Conservation (phyloP, 2,113 vertebrate genomes). For the Apodemus sylvaticus region DNA sequence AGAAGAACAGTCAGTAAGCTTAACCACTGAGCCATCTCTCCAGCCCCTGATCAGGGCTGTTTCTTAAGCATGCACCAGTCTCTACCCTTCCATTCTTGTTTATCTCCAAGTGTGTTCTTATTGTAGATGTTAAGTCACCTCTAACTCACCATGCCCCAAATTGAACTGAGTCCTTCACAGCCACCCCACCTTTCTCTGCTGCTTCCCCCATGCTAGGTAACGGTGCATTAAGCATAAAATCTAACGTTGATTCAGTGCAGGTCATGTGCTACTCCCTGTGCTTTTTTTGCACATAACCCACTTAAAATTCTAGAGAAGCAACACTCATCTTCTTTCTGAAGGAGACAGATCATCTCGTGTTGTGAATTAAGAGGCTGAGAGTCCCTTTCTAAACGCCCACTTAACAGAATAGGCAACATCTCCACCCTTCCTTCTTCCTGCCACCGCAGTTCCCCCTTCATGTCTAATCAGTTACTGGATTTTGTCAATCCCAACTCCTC, state of each 20-base stretch:
- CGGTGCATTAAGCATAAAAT: background rate
- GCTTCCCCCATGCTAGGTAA: background rate
- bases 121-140: background rate
- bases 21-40: no score
- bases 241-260: background rate
- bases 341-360: background rate
- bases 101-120: background rate
- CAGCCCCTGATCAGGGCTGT: background rate
- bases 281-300: background rate
- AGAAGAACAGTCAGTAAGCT: no score
- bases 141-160: background rate
- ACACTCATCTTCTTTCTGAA: background rate
- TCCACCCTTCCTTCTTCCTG: background rate
- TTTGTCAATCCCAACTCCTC: background rate
- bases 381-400: background rate
- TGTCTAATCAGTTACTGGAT: background rate
- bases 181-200: background rate
- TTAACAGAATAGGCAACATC: background rate
- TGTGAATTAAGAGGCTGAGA: slow-evolving; percentile 2
- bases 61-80: background rate
- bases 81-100: background rate
- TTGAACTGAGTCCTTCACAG: background rate
- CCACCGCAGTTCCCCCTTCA: background rate
- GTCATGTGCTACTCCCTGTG: background rate
- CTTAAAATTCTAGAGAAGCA: background rate